Percentiles rank a stretch among this genome's conserved stretches.
Conservation (phyloP, 2,797 vertebrate genomes). For the Chromis chromis region DNA sequence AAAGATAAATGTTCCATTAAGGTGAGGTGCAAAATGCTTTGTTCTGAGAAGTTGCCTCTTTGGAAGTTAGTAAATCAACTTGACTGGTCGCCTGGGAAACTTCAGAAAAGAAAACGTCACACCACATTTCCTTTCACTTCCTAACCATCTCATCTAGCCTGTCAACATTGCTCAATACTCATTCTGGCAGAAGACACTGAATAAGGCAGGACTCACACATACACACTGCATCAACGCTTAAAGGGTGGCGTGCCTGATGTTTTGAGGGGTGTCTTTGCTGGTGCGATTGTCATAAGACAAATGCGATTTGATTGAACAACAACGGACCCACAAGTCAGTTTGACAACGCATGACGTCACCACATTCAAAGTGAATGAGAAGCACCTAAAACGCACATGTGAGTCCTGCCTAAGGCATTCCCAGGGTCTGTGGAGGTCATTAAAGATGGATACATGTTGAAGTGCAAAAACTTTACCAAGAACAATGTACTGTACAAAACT, state of each 20-base stretch:
- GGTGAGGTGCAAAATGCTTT: conserved; percentile 85
- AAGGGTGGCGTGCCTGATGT: too few relatives aligned
- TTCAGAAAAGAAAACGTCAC: conserved; percentile 64
- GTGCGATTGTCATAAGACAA: too few relatives aligned
- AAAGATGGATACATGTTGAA: conserved; percentile 79
- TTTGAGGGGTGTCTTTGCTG: too few relatives aligned
- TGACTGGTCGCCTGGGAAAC: conserved; percentile 77
- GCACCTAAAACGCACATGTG: too few relatives aligned
- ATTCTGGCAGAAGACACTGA: conserved; percentile 80
- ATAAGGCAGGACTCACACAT: conserved; percentile 66
- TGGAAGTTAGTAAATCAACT: conserved; percentile 83
- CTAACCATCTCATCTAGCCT: conserved; percentile 60
- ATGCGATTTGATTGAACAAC: too few relatives aligned
- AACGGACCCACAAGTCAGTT: too few relatives aligned
- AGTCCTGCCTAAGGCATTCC: conserved; percentile 67
- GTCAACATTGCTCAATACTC: conserved; percentile 70
- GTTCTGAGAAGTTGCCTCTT: conserved; percentile 83
- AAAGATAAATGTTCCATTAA: conserved; percentile 64
- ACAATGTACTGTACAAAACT: conserved; percentile 85
- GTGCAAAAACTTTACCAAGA: conserved; percentile 82
- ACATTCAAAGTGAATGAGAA: too few relatives aligned
- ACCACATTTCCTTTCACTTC: conserved; percentile 59
- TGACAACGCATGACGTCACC: too few relatives aligned
- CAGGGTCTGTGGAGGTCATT: conserved; percentile 80
- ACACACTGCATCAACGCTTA: too few relatives aligned